Conservation (phyloP, 2,888 invertebrate genomes). For the Cheilosia grossa region DNA sequence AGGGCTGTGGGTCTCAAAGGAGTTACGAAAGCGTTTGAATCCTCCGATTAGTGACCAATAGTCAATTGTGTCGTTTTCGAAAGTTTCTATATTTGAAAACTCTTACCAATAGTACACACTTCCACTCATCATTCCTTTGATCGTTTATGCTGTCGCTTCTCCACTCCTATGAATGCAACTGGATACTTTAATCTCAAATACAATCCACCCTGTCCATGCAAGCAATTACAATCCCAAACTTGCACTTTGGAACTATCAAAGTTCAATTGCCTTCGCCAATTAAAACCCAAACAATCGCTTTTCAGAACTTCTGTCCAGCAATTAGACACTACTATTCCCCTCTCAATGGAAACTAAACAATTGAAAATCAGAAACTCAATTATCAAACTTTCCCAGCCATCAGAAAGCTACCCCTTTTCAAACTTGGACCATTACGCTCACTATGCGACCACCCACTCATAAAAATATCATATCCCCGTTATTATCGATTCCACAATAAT, state of each 20-base stretch:
- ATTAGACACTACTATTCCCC: background rate
- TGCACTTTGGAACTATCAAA: background rate
- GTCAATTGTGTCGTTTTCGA: no score
- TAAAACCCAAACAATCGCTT: slow-evolving; percentile 4
- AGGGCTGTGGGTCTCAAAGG: no score
- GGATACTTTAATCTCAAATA: background rate
- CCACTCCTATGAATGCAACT: no score
- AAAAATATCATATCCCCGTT: slow-evolving; percentile 1
- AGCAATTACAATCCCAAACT: background rate
- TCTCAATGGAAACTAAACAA: background rate
- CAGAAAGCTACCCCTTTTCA: background rate
- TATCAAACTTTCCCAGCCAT: slow-evolving; percentile 18
- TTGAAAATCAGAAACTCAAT: slow-evolving; percentile 34
- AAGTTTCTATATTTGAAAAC: no score
- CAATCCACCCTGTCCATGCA: background rate
- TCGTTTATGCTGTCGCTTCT: no score
- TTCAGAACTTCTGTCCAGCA: background rate
- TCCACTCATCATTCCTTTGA: no score
- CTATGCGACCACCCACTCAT: background rate
- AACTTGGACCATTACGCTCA: background rate
- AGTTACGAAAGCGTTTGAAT: no score
- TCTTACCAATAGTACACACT: no score
- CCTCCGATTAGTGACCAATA: no score
- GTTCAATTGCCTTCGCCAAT: slow-evolving; percentile 5
- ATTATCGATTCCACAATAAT: background rate